A percentile compares a stretch with the other conserved stretches of the same genome.
Conservation (phyloP, 2,113 vertebrate species). For the Seriola aureovittata region DNA sequence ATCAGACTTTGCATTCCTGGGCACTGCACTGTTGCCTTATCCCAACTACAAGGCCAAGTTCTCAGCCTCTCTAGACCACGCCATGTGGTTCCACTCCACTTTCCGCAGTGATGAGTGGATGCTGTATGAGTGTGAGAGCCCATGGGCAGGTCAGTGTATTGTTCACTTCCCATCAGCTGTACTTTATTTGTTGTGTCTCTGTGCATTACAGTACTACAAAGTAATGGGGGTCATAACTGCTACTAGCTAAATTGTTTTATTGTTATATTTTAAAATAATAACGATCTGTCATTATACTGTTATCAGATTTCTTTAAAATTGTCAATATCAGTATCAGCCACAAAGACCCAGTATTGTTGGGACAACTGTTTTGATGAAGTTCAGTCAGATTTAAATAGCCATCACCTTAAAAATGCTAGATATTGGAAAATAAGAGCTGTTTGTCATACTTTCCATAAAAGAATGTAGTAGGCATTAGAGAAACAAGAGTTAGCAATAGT, state of each 20-base stretch:
- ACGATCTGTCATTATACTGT: not conserved
- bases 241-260: not conserved
- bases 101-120: slow-evolving; percentile 97
- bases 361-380: no score
- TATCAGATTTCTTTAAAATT: not conserved
- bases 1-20: slow-evolving; percentile 92
- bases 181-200: not conserved
- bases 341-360: no score
- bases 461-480: not conserved
- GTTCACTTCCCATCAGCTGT: not conserved
- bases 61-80: slow-evolving; percentile 92
- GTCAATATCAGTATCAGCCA: not conserved
- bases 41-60: slow-evolving; percentile 78
- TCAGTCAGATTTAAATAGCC: no score
- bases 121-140: slow-evolving; percentile 95
- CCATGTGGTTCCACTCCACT: slow-evolving; percentile 96
- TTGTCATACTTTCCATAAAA: no score
- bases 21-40: slow-evolving; percentile 88
- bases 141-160: slow-evolving; percentile 91
- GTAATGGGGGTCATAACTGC: not conserved
- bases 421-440: no score
- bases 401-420: no score
- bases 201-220: not conserved
- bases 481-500: not conserved
- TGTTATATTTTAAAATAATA: not conserved